Base-by-base conservation (phyloP, 2,888 invertebrate genomes). In the Thumatha senex region DNA sequence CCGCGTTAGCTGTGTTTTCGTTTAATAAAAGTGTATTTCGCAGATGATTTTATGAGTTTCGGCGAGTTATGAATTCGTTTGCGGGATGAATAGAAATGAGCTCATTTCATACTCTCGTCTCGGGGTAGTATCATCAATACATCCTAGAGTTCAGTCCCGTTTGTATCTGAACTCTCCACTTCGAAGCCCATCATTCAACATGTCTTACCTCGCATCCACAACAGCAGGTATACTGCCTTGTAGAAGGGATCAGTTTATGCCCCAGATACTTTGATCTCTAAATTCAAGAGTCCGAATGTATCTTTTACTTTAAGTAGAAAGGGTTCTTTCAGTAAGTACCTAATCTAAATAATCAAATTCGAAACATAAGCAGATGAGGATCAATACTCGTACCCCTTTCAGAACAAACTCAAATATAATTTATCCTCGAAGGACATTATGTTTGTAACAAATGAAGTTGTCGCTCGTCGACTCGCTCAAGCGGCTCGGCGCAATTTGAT, bases 1-100 rank as follows among this genome's bases (percentile, higher is more conserved):
- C 79, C 76, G 75, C 71, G 76, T 81, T 81, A 79, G 74, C 80
- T 80, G 66, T 84, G 84, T 86, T 87, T 85, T 82, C 84, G 82
- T 83, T 87, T 85, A 86, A 83, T 83, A 82, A 81, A 82, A 84
- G 75, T 82, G 80, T 84, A 78, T 85, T 80, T 76, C 78, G 83
- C 73, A 76, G 78, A 79, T 82, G 79, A 80, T 84, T 82, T 82
- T 80, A 80, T 76, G 83, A 84, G 82, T 85, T 84, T 76, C 80
- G 72, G 70, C 70, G 75, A 84, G 80, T 85, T 85, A 78, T 70
- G 75, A 77, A 80, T 81, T 85, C 76, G 78, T 84, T 85, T 83
- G 72, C 70, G 75, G 66, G 72, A 66, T 55, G 83, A 85, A 72
- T 72, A 71, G 58, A 70, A 72, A 71, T 71, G 58, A 64, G 70